phyloP scores from a whole-genome alignment of 1,140 invertebrate genomes.

The Dryas iulia region DNA sequence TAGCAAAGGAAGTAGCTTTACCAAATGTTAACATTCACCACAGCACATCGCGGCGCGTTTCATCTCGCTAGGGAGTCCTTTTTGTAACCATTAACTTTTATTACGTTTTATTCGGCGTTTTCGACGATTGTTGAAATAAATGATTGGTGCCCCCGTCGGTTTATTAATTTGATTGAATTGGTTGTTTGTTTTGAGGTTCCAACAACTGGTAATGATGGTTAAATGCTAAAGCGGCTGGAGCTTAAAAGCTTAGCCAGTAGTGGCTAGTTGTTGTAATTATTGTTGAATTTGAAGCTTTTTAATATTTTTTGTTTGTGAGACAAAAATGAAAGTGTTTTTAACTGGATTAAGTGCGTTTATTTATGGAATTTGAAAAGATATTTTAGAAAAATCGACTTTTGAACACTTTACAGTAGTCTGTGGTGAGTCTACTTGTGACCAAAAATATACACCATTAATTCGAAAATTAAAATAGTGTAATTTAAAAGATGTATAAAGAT shows the following conservation, averaged over 20 bases:
- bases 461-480: no score
- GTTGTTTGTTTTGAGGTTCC: slow-evolving; percentile 40
- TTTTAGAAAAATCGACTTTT: no score
- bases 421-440: no score
- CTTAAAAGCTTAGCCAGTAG: slow-evolving; percentile 2
- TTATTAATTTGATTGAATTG: slow-evolving; percentile 63
- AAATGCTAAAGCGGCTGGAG: no score
- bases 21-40: slow-evolving; percentile 49
- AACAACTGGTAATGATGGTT: slow-evolving; percentile 1
- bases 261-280: background rate
- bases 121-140: slow-evolving; percentile 54
- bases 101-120: slow-evolving; percentile 24
- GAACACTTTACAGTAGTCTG: no score
- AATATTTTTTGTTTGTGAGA: no score
- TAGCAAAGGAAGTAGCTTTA: slow-evolving; percentile 49
- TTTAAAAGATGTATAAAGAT: no score
- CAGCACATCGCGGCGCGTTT: slow-evolving; percentile 43
- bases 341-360: no score
- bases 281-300: background rate
- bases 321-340: no score
- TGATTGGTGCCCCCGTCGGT: slow-evolving; percentile 50
- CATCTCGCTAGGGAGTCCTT: slow-evolving; percentile 64
- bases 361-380: no score
- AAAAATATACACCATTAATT: no score
- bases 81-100: slow-evolving; percentile 37